Percentiles rank a stretch among this genome's conserved stretches.
Evolutionary conservation across 2,888 invertebrate species (phyloP).

Genomic region (Epistrophe grossulariae): DNA sequence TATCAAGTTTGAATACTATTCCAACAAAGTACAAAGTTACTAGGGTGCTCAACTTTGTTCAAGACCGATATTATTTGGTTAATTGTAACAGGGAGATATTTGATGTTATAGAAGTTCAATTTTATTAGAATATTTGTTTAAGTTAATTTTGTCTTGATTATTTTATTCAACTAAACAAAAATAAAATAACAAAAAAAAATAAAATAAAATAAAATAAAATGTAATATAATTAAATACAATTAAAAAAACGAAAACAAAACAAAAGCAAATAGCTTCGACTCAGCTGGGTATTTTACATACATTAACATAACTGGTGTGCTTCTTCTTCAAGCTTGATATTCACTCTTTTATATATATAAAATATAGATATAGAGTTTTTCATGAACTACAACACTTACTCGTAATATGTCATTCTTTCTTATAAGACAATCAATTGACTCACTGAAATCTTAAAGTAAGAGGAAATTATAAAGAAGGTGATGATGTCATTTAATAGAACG

Average conservation of each 20-base stretch:
- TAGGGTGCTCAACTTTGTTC: too few species aligned
- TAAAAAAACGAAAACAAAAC: not conserved
- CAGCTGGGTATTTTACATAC: not conserved
- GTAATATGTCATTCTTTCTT: conserved; percentile 5
- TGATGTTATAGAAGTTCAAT: too few species aligned
- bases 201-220: not conserved
- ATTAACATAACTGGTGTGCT: not conserved
- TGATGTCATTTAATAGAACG: conserved; percentile 52
- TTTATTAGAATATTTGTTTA: too few species aligned
- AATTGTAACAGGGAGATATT: too few species aligned
- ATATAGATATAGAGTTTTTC: not conserved
- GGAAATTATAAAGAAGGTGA: conserved; percentile 43
- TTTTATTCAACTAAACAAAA: too few species aligned
- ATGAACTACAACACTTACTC: not conserved
- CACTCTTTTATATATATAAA: not conserved
- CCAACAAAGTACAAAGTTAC: too few species aligned
- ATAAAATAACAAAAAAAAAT: too few species aligned
- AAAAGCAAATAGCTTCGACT: not conserved
- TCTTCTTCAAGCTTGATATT: not conserved
- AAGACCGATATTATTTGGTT: too few species aligned
- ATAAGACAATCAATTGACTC: conserved; percentile 56
- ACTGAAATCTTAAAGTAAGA: conserved; percentile 21
- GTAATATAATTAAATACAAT: not conserved
- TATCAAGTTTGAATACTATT: too few species aligned
- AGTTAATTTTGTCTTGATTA: too few species aligned